Base-by-base conservation (phyloP, 2,888 invertebrate genomes). In the Latrodectus hesperus region DNA sequence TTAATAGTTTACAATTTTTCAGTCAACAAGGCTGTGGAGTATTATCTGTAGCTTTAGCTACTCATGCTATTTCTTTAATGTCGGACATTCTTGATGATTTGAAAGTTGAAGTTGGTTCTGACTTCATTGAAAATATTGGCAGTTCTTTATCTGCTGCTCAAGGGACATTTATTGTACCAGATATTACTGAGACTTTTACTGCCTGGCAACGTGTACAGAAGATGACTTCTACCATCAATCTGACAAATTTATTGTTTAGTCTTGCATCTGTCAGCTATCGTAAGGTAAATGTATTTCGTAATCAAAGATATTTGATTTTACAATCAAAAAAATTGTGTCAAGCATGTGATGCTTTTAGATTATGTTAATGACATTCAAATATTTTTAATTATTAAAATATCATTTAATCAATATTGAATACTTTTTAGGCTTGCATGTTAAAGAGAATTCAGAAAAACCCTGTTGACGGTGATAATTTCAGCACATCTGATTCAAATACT, bases 401-500 rank as follows among this genome's bases (percentile, higher is more conserved):
- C 14, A 60, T 67, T n/a, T 52, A 11, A 11, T 71, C 14, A 26
- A 26, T 67, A 52, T 65, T 65, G 60, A 16, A n/a, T 74, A 1
- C 75, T 80, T 90, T 90, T 0, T 88, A 94, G 93, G 97, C 97
- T 0, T 96, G 96, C 89, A 95, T 96, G 83, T 92, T 97, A 90
- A 96, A 96, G 92, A 94, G 96, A 84, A 94, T 95, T 72, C 96
- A 95, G 92, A 95, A 96, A 91, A 96, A 96, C 93, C 89, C 84
- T 67, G 95, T 96, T 67, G 96, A 96, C 92, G 97, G 92, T 3
- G 97, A 97, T 92, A 96, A 96, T 74, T 94, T 95, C 88, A 96
- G 95, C 92, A 95, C 95, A 90, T 97, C 97, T 8, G 98, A 98
- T 93, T 97, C 97, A 12, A 97, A 97, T 74, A 98, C 97, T n/a